Conservation (phyloP, 1,140 invertebrate species). For the Aphaenogaster rudis region DNA sequence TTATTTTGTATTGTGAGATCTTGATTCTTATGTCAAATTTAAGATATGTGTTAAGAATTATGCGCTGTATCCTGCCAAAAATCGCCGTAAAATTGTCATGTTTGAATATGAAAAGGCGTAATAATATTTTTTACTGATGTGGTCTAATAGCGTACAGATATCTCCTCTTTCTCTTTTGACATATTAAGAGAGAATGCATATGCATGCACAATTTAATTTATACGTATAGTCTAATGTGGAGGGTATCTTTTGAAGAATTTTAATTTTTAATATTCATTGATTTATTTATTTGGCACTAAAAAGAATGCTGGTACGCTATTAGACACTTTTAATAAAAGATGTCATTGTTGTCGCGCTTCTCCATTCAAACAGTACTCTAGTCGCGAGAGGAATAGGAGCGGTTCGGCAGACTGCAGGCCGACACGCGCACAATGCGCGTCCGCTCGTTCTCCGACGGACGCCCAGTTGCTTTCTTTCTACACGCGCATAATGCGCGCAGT, state of each 20-base stretch:
- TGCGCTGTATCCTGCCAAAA: conserved; percentile 25
- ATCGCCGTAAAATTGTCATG: background rate
- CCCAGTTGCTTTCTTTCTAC: conserved; percentile 40
- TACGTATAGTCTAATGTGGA: background rate
- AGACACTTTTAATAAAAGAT: background rate
- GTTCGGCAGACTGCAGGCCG: conserved; percentile 6
- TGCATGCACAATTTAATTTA: background rate
- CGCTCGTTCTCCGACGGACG: conserved; percentile 43
- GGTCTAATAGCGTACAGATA: background rate
- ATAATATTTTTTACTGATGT: background rate
- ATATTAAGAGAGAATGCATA: background rate
- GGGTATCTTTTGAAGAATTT: background rate
- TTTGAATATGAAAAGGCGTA: background rate
- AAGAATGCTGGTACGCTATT: conserved; percentile 9
- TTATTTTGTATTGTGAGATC: background rate
- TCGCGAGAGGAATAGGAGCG: conserved; percentile 31
- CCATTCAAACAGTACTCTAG: conserved; percentile 24
- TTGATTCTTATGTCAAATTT: background rate
- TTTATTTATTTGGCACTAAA: background rate
- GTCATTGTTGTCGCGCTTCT: background rate
- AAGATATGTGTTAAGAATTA: conserved; percentile 3
- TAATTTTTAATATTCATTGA: background rate
- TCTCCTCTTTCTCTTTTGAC: background rate
- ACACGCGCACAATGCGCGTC: conserved; percentile 73
- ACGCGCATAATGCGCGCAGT: conserved; percentile 45